These are phyloP conservation scores for Brachionus calyciflorus DNA, from an alignment of 1,140 invertebrate species.

Conservation along the genomic window DNA sequence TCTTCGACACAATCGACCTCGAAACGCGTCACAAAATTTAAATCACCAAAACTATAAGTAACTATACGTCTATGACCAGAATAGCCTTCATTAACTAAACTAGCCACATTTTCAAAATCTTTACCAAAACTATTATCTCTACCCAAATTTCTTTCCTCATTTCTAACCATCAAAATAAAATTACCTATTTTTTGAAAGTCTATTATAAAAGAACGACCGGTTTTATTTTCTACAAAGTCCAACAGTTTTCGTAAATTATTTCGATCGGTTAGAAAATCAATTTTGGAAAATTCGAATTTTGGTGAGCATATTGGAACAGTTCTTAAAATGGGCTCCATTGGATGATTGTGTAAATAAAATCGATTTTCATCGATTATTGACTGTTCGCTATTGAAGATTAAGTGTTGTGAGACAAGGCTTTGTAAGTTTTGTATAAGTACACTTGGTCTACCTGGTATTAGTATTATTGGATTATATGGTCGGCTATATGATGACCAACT, in stretches of 20 bases:
- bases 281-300: not conserved
- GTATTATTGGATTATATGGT: not conserved
- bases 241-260: conserved; percentile 35
- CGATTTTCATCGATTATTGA: conserved; percentile 5
- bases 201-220: not conserved
- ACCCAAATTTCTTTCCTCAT: not conserved
- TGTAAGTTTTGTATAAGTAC: not conserved
- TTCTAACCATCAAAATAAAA: not conserved
- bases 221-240: not conserved
- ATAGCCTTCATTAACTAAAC: not conserved
- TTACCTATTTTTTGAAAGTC: conserved; percentile 20
- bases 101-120: not conserved
- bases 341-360: not conserved
- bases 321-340: conserved; percentile 5
- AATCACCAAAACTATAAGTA: not conserved
- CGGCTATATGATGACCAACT: not conserved
- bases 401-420: not conserved
- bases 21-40: not conserved
- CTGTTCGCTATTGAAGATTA: not conserved
- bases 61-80: not conserved
- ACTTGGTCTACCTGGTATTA: not conserved
- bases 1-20: not conserved
- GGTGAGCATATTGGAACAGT: not conserved
- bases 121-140: not conserved
- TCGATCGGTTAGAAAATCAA: conserved; percentile 14